These are phyloP conservation scores for Lepeophtheirus salmonis DNA, from an alignment of 1,140 invertebrate species.

Conservation along the genomic window DNA sequence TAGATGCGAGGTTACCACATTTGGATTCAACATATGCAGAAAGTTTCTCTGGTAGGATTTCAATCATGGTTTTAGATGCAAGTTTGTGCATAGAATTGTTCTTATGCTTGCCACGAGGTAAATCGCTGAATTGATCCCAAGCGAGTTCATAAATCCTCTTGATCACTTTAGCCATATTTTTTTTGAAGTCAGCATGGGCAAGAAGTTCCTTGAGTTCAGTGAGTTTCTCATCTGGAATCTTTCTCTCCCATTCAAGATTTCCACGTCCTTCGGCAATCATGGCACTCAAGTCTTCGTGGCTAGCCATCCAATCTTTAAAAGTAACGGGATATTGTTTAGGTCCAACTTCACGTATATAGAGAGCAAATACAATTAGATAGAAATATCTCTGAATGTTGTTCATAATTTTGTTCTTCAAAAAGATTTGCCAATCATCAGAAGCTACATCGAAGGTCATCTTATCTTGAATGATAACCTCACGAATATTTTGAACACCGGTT, in stretches of 20 bases:
- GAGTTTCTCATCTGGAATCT: conserved; percentile 18
- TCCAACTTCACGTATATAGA: conserved; percentile 16
- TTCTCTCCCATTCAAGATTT: conserved; percentile 18
- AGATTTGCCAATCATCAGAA: conserved; percentile 16
- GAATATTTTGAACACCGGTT: conserved; percentile 15
- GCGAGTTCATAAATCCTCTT: conserved; percentile 17
- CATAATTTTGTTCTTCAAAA: conserved; percentile 18
- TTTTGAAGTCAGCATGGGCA: conserved; percentile 15
- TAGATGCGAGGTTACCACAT: conserved; percentile 14
- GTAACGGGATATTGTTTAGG: conserved; percentile 7
- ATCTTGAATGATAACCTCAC: conserved; percentile 16
- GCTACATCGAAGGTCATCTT: conserved; percentile 18
- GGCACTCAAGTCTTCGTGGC: conserved; percentile 2
- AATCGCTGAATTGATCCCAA: conserved; percentile 16
- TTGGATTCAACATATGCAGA: conserved; percentile 8
- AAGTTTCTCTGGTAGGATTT: conserved; percentile 15
- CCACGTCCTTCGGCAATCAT: conserved; percentile 17
- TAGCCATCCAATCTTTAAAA: conserved; percentile 15
- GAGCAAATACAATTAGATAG: conserved; percentile 18
- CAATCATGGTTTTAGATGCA: conserved; percentile 18
- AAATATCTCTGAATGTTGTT: conserved; percentile 18
- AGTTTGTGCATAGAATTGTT: conserved; percentile 19
- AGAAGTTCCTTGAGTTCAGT: conserved; percentile 13
- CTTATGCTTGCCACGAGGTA: conserved; percentile 17
- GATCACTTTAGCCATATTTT: conserved; percentile 16